Evolutionary conservation across 1,140 invertebrate species (phyloP).

Genomic region (Papilio machaon): DNA sequence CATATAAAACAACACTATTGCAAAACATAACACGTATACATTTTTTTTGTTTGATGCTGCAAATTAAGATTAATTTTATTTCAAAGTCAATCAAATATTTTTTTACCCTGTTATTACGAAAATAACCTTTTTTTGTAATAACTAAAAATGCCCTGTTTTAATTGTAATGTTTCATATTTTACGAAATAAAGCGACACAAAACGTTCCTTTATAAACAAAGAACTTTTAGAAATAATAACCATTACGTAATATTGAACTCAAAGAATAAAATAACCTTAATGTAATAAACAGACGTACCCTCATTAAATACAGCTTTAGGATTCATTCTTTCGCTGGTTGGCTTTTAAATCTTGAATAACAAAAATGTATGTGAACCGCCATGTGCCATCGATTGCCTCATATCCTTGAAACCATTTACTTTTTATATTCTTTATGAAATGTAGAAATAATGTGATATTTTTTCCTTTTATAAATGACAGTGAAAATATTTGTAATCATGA

Average conservation of each 20-base stretch:
- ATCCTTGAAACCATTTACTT: not conserved
- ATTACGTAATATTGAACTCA: not conserved
- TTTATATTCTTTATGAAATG: not conserved
- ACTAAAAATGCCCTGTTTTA: too few species aligned
- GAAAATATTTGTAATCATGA: too few species aligned
- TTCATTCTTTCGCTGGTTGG: not conserved
- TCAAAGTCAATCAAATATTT: too few species aligned
- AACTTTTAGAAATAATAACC: not conserved
- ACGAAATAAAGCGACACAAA: not conserved
- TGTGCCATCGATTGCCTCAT: not conserved
- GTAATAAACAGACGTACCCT: not conserved
- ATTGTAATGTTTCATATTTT: too few species aligned
- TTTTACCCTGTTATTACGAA: too few species aligned
- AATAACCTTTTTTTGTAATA: too few species aligned
- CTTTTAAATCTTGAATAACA: conserved; percentile 5
- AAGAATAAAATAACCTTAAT: not conserved
- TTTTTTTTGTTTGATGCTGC: too few species aligned
- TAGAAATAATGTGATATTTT: too few species aligned
- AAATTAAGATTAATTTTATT: too few species aligned
- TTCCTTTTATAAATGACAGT: too few species aligned
- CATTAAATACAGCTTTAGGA: conserved; percentile 2
- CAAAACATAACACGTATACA: too few species aligned
- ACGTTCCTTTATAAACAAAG: not conserved
- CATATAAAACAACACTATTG: too few species aligned
- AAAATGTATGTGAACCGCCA: conserved; percentile 2